Percentiles rank a stretch among this genome's conserved stretches.
Evolutionary conservation across 2,797 vertebrate genomes (phyloP).

Genomic region (Anas bernieri): DNA sequence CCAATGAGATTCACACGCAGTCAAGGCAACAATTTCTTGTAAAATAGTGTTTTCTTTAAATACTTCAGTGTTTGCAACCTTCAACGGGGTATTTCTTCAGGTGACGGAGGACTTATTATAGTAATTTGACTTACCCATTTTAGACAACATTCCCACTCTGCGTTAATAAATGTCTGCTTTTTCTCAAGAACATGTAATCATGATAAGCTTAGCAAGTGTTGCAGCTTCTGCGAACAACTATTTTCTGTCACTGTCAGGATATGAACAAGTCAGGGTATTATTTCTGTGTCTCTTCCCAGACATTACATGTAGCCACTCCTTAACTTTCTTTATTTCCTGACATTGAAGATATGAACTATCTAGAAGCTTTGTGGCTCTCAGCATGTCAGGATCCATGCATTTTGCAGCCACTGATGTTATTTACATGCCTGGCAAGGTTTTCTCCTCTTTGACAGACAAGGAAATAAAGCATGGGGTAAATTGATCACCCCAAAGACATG

Average conservation of each 20-base stretch:
- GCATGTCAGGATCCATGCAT: neutral
- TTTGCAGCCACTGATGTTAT: neutral
- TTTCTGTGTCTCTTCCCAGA: neutral
- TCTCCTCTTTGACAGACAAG: neutral
- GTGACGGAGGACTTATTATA: neutral
- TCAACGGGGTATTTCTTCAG: neutral
- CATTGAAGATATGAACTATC: neutral
- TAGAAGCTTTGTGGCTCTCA: neutral
- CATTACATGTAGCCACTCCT: neutral
- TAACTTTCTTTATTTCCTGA: neutral
- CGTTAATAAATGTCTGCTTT: neutral
- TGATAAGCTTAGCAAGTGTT: neutral
- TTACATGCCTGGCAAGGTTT: neutral
- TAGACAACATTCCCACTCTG: neutral
- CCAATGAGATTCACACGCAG: neutral
- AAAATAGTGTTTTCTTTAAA: slow-evolving; percentile 18
- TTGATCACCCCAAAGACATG: neutral
- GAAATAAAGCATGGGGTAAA: neutral
- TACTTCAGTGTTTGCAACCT: neutral
- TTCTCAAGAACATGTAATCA: neutral
- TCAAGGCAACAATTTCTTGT: neutral
- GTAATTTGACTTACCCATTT: neutral
- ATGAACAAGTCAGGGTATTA: neutral
- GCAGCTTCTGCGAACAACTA: neutral
- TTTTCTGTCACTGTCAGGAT: neutral